Conservation (phyloP, 1,140 invertebrate genomes). For the Centruroides vittatus region DNA sequence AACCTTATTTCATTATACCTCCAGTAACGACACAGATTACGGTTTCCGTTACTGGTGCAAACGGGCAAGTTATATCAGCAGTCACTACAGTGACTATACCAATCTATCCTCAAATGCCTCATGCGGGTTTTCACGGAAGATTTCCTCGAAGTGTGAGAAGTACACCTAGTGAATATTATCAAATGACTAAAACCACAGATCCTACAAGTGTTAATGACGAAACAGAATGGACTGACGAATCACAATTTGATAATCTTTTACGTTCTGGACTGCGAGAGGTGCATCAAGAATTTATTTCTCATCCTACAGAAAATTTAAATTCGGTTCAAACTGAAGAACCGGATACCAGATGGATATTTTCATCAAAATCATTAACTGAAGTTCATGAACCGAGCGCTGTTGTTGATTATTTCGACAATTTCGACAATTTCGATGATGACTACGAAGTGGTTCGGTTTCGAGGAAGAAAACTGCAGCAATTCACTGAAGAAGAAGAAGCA, state of each 20-base stretch:
- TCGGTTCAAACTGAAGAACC: neutral
- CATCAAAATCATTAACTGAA: slow-evolving; percentile 4
- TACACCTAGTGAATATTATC: neutral
- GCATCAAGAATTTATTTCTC: neutral
- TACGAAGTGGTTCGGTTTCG: neutral
- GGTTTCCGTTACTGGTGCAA: slow-evolving; percentile 18
- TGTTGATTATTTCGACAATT: neutral
- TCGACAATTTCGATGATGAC: neutral
- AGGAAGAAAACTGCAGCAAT: slow-evolving; percentile 5
- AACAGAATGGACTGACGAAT: too few relatives aligned
- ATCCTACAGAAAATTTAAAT: neutral
- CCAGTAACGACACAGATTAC: slow-evolving; percentile 21
- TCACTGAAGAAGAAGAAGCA: neutral
- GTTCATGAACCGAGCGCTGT: slow-evolving; percentile 2
- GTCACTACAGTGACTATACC: slow-evolving; percentile 19
- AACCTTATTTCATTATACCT: slow-evolving; percentile 15
- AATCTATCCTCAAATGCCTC: slow-evolving; percentile 4
- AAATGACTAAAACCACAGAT: neutral
- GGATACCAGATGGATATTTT: neutral
- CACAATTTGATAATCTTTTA: too few relatives aligned
- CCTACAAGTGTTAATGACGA: neutral
- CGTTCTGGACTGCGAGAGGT: too few relatives aligned
- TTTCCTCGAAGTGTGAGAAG: slow-evolving; percentile 3
- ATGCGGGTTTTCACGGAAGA: slow-evolving; percentile 5
- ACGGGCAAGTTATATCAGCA: slow-evolving; percentile 18